Evolutionary conservation across 2,797 vertebrate genomes (phyloP).

Genomic region (Anableps anableps): DNA sequence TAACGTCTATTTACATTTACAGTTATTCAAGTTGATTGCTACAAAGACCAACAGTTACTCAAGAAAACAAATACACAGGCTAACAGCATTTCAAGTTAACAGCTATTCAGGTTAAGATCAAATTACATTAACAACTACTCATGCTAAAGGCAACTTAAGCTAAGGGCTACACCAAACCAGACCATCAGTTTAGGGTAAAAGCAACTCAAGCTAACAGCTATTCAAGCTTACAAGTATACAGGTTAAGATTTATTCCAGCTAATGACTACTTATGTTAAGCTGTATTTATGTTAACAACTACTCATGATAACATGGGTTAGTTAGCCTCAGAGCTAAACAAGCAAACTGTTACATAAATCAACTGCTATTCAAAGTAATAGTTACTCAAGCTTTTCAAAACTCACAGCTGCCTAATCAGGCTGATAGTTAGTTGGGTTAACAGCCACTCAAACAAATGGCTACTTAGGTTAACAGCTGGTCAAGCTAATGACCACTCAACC

Average conservation of each 20-base stretch:
- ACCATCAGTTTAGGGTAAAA: too few relatives aligned
- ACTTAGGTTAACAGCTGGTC: too few relatives aligned
- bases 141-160: too few relatives aligned
- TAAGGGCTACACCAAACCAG: too few relatives aligned
- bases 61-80: not conserved
- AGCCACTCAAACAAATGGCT: too few relatives aligned
- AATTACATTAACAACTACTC: too few relatives aligned
- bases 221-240: not conserved
- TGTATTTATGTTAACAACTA: not conserved
- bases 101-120: not conserved
- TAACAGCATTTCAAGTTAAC: not conserved
- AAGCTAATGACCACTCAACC: too few relatives aligned
- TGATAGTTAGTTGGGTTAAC: not conserved
- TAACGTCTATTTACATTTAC: too few relatives aligned
- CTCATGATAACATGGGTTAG: not conserved
- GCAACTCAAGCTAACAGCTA: not conserved
- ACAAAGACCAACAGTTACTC: not conserved
- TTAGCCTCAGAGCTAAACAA: not conserved
- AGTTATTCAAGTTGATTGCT: too few relatives aligned
- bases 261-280: not conserved
- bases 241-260: not conserved
- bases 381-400: not conserved
- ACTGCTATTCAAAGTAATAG: not conserved
- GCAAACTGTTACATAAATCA: not conserved
- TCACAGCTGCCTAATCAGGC: not conserved